These are phyloP conservation scores for Myoxocephalus aenaeus DNA, from an alignment of 2,797 vertebrate species.

Conservation along the genomic window DNA sequence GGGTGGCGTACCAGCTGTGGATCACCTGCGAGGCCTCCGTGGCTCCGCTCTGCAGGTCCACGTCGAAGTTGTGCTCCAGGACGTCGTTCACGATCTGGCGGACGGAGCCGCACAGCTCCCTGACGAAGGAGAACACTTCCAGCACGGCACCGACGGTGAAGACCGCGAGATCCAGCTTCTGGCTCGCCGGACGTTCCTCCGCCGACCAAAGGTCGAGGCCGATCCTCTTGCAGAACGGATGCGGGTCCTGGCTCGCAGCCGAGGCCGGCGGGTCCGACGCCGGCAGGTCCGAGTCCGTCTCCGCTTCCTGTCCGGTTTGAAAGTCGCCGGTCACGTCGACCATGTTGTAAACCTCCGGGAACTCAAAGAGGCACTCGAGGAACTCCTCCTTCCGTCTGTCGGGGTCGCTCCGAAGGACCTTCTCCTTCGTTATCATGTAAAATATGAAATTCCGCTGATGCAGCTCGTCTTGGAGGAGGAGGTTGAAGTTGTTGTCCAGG, in stretches of 20 bases:
- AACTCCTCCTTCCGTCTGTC: background rate
- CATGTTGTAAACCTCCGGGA: slow-evolving; percentile 22
- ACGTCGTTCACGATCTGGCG: slow-evolving; percentile 18
- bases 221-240: slow-evolving; percentile 34
- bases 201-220: slow-evolving; percentile 48
- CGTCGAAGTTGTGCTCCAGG: slow-evolving; percentile 58
- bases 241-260: background rate
- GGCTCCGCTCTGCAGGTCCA: slow-evolving; percentile 1
- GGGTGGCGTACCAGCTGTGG: slow-evolving; percentile 10
- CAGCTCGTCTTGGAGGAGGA: background rate
- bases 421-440: slow-evolving; percentile 25
- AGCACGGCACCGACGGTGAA: slow-evolving; percentile 38
- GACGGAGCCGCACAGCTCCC: slow-evolving; percentile 28
- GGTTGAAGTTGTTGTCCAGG: slow-evolving; percentile 38
- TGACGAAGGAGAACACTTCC: slow-evolving; percentile 18
- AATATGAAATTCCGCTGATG: slow-evolving; percentile 7
- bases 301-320: background rate
- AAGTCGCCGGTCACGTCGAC: background rate
- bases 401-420: background rate
- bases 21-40: background rate
- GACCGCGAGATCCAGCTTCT: slow-evolving; percentile 33
- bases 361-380: slow-evolving; percentile 20
- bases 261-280: background rate
- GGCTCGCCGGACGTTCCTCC: background rate
- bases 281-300: background rate